phyloP scores from a whole-genome alignment of 2,113 vertebrate genomes.

The Nettapus auritus region DNA sequence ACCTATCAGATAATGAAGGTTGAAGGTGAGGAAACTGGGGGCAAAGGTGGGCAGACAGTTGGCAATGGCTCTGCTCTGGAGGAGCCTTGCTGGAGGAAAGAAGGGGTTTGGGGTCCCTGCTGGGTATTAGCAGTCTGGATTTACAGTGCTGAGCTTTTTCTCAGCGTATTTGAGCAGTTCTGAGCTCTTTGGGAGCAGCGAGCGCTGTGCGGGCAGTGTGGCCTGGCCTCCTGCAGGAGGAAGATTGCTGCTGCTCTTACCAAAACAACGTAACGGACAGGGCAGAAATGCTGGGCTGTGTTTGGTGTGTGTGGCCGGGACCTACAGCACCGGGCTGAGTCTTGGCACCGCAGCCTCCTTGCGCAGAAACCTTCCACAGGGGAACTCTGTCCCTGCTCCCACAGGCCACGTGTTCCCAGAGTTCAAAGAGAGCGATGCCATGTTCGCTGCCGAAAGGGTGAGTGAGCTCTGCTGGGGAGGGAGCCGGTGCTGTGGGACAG shows the following conservation, averaged over 20 bases:
- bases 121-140: not conserved
- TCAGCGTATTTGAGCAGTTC: not conserved
- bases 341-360: not conserved
- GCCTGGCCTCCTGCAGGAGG: not conserved
- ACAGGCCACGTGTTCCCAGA: conserved; percentile 94
- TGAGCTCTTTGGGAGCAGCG: too few species aligned
- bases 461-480: conserved; percentile 77
- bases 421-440: conserved; percentile 98
- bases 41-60: not conserved
- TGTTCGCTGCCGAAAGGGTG: conserved; percentile 97
- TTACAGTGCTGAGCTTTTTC: not conserved
- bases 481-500: not conserved
- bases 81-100: not conserved
- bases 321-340: fast-evolving
- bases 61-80: not conserved
- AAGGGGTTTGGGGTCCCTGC: not conserved
- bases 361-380: not conserved
- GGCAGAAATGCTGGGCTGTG: not conserved
- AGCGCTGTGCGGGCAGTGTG: not conserved
- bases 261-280: not conserved
- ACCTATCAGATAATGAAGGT: conserved; percentile 99
- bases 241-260: not conserved
- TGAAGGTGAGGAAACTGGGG: conserved; percentile 83
- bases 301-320: not conserved
- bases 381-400: not conserved